Conservation (phyloP, 2,888 invertebrate species). For the Leucoma salicis region DNA sequence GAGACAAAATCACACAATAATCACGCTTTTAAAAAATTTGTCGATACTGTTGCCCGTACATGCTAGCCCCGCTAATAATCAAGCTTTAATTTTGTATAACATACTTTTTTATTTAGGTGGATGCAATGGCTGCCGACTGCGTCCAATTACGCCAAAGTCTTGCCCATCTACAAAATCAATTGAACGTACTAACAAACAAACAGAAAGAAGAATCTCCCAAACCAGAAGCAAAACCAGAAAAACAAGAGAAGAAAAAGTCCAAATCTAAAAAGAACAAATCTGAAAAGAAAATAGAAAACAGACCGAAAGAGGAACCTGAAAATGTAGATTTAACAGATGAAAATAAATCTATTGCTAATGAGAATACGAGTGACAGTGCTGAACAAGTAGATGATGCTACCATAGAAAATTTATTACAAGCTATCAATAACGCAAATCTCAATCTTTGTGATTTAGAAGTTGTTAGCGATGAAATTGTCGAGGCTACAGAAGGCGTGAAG, state of each 20-base stretch:
- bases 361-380: slow-evolving; percentile 28
- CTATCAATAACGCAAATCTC: slow-evolving; percentile 60
- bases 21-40: too few species aligned
- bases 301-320: slow-evolving; percentile 36
- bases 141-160: slow-evolving; percentile 82
- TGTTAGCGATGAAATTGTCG: slow-evolving; percentile 39
- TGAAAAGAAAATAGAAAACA: slow-evolving; percentile 40
- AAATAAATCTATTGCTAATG: slow-evolving; percentile 29
- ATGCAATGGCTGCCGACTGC: slow-evolving; percentile 83
- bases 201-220: slow-evolving; percentile 60
- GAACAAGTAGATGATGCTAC: slow-evolving; percentile 57
- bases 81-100: too few species aligned
- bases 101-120: slow-evolving; percentile 60
- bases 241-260: slow-evolving; percentile 50
- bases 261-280: slow-evolving; percentile 68
- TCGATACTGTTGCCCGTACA: too few species aligned
- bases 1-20: too few species aligned
- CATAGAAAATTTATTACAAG: slow-evolving; percentile 61
- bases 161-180: slow-evolving; percentile 81
- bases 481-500: slow-evolving; percentile 13
- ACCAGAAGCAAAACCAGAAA: slow-evolving; percentile 45
- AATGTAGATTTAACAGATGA: slow-evolving; percentile 34
- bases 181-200: slow-evolving; percentile 70
- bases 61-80: too few species aligned
- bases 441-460: slow-evolving; percentile 57